Conservation (phyloP, 1,140 invertebrate species). For the Cydia amplana region DNA sequence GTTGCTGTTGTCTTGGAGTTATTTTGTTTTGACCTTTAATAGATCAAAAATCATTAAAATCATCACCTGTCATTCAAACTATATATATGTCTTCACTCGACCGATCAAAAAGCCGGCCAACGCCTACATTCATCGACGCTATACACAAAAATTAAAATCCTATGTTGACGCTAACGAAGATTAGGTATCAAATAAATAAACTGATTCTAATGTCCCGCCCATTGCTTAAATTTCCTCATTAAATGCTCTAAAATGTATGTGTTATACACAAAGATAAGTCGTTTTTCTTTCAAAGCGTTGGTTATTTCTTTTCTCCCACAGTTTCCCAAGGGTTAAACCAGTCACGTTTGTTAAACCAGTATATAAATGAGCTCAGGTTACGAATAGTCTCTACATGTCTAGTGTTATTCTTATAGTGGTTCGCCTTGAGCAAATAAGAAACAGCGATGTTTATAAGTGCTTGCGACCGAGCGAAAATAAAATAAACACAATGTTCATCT, state of each 20-base stretch:
- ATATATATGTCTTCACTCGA: not conserved
- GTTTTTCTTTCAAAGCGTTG: not conserved
- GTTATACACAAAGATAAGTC: not conserved
- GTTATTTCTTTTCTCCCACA: not conserved
- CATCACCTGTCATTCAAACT: not conserved
- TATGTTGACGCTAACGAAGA: not conserved
- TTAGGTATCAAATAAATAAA: constrained; percentile 15
- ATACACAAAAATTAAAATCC: not conserved
- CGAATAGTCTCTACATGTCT: not conserved
- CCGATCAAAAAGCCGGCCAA: not conserved
- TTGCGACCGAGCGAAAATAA: constrained; percentile 15
- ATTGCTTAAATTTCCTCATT: not conserved
- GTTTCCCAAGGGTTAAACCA: not conserved
- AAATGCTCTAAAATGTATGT: not conserved
- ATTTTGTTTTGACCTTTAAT: no score
- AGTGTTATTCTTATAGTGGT: not conserved
- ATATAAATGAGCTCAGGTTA: not conserved
- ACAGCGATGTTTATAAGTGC: not conserved
- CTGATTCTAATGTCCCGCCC: constrained; percentile 8
- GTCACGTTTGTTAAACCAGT: not conserved
- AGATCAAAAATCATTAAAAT: no score
- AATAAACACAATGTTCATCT: constrained; percentile 25
- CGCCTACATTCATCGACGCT: not conserved
- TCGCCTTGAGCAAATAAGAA: not conserved
- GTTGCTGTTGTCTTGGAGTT: no score